Percentiles rank a stretch among this genome's conserved stretches.
phyloP scores from a whole-genome alignment of 2,888 invertebrate species.

The Epirrita christyi region DNA sequence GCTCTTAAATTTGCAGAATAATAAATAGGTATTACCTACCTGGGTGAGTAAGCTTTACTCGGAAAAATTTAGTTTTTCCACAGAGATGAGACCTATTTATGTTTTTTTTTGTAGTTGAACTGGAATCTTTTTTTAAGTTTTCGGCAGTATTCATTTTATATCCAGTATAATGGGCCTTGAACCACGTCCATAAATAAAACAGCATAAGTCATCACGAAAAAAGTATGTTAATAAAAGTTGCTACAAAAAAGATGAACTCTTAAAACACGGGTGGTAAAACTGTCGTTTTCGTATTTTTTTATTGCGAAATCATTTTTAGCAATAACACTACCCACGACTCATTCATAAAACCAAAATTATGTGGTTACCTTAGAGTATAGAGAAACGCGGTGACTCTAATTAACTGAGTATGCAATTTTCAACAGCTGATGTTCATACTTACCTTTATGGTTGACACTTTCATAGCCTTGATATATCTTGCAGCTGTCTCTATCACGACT shows the following conservation, averaged over 20 bases:
- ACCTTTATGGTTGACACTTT: too few species aligned
- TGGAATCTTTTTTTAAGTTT: too few species aligned
- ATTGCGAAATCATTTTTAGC: conserved; percentile 5
- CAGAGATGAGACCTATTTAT: too few species aligned
- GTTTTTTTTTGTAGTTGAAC: too few species aligned
- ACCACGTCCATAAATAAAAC: too few species aligned
- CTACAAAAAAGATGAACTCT: background rate
- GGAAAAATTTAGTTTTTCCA: too few species aligned
- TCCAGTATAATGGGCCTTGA: too few species aligned
- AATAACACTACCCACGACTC: conserved; percentile 3
- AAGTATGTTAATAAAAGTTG: background rate
- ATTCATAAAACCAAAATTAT: conserved; percentile 22
- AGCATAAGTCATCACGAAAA: background rate
- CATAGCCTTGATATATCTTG: background rate
- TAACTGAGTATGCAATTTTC: too few species aligned
- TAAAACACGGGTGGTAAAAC: background rate
- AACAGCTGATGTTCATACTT: background rate
- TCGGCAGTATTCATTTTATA: too few species aligned
- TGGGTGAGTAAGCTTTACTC: too few species aligned
- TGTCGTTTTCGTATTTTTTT: conserved; percentile 1
- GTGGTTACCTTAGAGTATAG: background rate
- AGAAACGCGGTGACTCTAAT: background rate
- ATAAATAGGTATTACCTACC: too few species aligned
- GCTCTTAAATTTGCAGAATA: too few species aligned
- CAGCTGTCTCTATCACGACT: background rate